These are phyloP conservation scores for Hecatera dysodea DNA, from an alignment of 2,888 invertebrate genomes.

Conservation along the genomic window DNA sequence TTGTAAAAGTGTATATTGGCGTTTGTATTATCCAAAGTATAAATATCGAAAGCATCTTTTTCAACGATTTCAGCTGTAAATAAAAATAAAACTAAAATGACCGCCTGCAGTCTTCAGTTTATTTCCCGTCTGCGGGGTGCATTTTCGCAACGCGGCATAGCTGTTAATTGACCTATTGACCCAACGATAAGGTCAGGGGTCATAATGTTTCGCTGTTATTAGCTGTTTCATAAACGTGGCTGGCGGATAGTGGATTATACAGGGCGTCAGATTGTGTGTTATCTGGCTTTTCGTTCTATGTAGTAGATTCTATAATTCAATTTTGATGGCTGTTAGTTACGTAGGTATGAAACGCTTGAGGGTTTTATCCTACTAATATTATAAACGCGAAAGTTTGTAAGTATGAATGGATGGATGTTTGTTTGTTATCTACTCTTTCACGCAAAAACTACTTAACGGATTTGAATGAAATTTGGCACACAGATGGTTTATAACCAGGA, in stretches of 20 bases:
- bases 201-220: slow-evolving; percentile 45
- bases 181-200: slow-evolving; percentile 40
- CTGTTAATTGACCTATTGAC: slow-evolving; percentile 63
- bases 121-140: slow-evolving; percentile 29
- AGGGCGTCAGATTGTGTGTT: slow-evolving; percentile 1
- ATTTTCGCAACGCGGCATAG: slow-evolving; percentile 48
- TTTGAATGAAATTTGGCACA: no score
- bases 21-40: background rate
- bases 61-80: background rate
- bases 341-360: background rate
- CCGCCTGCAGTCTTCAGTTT: slow-evolving; percentile 10
- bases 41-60: background rate
- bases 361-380: no score
- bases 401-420: no score
- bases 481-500: no score
- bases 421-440: no score
- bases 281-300: background rate
- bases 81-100: background rate
- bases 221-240: slow-evolving; percentile 35
- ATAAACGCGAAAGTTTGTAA: no score
- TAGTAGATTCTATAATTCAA: background rate
- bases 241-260: background rate
- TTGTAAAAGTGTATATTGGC: no score
- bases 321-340: background rate
- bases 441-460: no score